Conservation (phyloP, 2,113 vertebrate species). For the Oryzias javanicus region DNA sequence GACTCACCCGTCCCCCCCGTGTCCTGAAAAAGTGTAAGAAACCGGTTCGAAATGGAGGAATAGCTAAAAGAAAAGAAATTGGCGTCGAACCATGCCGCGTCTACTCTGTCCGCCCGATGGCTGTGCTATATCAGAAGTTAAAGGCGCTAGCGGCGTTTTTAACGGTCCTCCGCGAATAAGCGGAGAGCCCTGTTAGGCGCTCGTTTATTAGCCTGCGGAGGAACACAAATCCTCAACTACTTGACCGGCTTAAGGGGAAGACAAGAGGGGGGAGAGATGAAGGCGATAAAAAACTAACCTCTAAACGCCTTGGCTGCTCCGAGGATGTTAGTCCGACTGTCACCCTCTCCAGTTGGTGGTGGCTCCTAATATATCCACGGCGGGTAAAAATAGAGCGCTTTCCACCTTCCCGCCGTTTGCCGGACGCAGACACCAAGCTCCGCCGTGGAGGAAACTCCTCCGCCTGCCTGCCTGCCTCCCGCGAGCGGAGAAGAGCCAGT, state of each 20-base stretch:
- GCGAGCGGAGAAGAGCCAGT: conserved; percentile 40
- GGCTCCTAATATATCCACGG: conserved; percentile 53
- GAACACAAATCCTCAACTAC: conserved; percentile 30
- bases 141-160: not conserved
- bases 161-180: conserved; percentile 7
- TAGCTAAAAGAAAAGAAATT: conserved; percentile 1
- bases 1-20: conserved; percentile 42
- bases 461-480: conserved; percentile 22
- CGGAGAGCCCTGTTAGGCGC: not conserved
- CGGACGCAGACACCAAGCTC: conserved; percentile 24
- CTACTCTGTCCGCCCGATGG: conserved; percentile 1
- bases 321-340: conserved; percentile 46
- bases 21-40: conserved; percentile 13
- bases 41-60: conserved; percentile 9
- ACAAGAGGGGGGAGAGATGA: conserved; percentile 20
- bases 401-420: conserved; percentile 28
- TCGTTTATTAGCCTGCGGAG: not conserved
- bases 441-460: conserved; percentile 25
- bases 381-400: conserved; percentile 58
- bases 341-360: conserved; percentile 36
- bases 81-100: conserved; percentile 8
- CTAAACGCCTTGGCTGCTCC: conserved; percentile 34
- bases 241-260: conserved; percentile 34
- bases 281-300: conserved; percentile 53
- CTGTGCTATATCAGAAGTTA: conserved; percentile 4